phyloP scores from a whole-genome alignment of 2,797 vertebrate genomes.

The Sardinella longiceps region DNA sequence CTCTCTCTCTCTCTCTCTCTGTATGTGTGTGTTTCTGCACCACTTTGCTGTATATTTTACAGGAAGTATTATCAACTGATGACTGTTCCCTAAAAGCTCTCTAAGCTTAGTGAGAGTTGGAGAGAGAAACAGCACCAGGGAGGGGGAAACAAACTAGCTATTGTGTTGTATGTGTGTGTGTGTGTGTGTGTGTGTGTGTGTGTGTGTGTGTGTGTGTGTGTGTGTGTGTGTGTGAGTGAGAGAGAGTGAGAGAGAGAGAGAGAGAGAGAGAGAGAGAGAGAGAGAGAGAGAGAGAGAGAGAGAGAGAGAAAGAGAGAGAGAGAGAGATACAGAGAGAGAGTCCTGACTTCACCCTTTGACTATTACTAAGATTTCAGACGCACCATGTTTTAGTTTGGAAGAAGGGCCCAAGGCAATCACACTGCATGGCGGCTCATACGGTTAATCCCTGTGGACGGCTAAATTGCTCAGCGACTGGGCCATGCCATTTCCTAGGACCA shows the following conservation, averaged over 20 bases:
- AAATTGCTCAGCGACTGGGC: conserved; percentile 14
- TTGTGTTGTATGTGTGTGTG: too few species aligned
- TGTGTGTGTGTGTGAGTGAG: too few species aligned
- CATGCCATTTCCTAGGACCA: not conserved
- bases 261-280: not conserved
- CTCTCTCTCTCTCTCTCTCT: not conserved
- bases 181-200: too few species aligned
- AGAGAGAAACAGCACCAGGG: too few species aligned
- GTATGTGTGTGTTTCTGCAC: not conserved
- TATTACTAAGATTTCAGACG: not conserved
- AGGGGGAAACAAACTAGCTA: too few species aligned
- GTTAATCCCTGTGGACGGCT: conserved; percentile 23
- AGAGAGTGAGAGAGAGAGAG: not conserved
- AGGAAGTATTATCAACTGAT: conserved; percentile 18
- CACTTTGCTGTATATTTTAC: not conserved
- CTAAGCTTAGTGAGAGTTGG: not conserved
- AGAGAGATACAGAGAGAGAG: not conserved
- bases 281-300: not conserved
- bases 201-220: too few species aligned
- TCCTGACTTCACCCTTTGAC: not conserved
- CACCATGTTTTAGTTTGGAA: not conserved
- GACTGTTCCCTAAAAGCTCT: not conserved
- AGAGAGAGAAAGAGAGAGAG: not conserved
- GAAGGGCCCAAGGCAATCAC: not conserved
- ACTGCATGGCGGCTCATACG: not conserved